A percentile compares a stretch with the other conserved stretches of the same genome.
Conservation (phyloP, 2,113 vertebrate species). For the Stegastes partitus region DNA sequence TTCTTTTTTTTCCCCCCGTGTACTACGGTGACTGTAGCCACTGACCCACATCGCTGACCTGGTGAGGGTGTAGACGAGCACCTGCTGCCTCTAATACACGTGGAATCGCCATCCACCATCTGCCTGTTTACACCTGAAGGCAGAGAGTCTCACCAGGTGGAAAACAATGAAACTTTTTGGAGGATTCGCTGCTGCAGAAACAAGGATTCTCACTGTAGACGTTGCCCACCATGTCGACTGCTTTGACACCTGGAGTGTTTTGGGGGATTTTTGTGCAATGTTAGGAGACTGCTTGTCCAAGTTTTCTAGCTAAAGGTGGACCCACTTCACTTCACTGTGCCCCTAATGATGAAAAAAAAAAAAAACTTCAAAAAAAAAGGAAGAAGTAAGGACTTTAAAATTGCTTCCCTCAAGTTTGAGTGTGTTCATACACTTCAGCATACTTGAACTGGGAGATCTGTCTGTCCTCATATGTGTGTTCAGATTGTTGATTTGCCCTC, state of each 20-base stretch:
- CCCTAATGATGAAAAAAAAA: slow-evolving; percentile 25
- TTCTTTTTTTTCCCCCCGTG: not conserved
- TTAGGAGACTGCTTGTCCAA: slow-evolving; percentile 4
- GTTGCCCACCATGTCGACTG: not conserved
- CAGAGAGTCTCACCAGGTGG: not conserved
- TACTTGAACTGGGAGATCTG: slow-evolving; percentile 24
- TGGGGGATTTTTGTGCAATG: not conserved
- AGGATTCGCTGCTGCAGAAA: slow-evolving; percentile 12
- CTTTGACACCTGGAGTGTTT: slow-evolving; percentile 14
- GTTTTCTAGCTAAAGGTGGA: slow-evolving; percentile 25
- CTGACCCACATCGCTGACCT: slow-evolving; percentile 23
- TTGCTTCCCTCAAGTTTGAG: slow-evolving; percentile 31
- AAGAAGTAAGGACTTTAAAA: slow-evolving; percentile 44
- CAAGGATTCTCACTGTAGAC: slow-evolving; percentile 1
- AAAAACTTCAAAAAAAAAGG: slow-evolving; percentile 31
- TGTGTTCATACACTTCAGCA: slow-evolving; percentile 8
- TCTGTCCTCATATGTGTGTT: slow-evolving; percentile 42
- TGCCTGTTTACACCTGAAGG: slow-evolving; percentile 31
- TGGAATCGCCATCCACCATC: slow-evolving; percentile 15
- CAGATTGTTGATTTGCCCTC: slow-evolving; percentile 57
- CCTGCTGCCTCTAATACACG: slow-evolving; percentile 16
- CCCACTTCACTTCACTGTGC: slow-evolving; percentile 30
- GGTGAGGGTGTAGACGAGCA: slow-evolving; percentile 6
- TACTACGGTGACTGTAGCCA: not conserved
- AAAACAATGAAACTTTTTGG: slow-evolving; percentile 11